Base-by-base conservation (phyloP, 2,888 invertebrate genomes). In the Orthosia gothica region DNA sequence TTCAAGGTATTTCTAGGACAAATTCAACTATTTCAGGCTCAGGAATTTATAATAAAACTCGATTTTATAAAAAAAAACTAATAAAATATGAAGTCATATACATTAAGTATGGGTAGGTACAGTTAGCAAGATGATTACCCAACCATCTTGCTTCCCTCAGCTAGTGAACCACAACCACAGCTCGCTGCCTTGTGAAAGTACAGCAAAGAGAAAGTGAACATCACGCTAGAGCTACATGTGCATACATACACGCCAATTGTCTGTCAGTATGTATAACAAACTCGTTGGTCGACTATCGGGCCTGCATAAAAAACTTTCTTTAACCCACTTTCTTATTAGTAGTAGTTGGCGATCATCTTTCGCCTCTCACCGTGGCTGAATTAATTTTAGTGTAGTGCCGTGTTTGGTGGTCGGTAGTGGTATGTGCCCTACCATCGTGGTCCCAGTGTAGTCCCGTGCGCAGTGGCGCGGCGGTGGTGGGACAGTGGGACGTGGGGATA, bases 291-390 rank as follows among this genome's bases (percentile, higher is more conserved):
- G 91, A 93, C 92, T 93, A 91, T 93, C 91, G 89, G 87, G 92
- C 91, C 90, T 88, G 93, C 93, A 92, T 91, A 93, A 94, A 94
- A 95, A 96, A 96, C 96, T 97, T 97, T 96, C 96, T 96, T 96
- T 95, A 96, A 95, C 96, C 97, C 93, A 96, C 96, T 97, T 97
- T 96, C 96, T 93, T 94, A 91, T 90, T 90, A 89, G 92, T 88
- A 87, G 87, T 85, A 75, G 88, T 91, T 89, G 89, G 90, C 92
- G 92, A 93, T 91, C 93, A 94, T 95, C 95, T 94, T 92, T 94
- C 92, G 94, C 95, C 94, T 94, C 95, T 95, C 94, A 92, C 94
- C 88, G 88, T 86, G 82, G 90, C 83, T 90, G 92, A 91, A 89
- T 92, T 91, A 91, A 92, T 92, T 92, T 93, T 94, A 95, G 95